Evolutionary conservation across 1,140 invertebrate genomes (phyloP), one percentile per base, ranked within the genome.

Genomic region (Lordiphosa collinella): DNA sequence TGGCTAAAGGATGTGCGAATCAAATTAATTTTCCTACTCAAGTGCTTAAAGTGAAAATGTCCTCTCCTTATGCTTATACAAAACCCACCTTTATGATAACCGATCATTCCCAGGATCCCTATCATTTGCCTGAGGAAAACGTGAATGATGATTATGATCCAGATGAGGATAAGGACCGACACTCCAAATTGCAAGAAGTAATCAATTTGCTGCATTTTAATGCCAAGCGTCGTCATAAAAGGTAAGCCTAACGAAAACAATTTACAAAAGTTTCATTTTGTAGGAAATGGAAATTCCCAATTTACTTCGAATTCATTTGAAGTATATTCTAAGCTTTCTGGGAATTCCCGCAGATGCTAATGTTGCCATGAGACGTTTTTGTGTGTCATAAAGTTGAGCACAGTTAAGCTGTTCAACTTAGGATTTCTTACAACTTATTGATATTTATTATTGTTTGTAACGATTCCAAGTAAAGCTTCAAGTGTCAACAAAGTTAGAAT

Each of bases 71-170:
- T 32, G 66, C 53, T 1, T 80, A 86, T 12, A 59, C 32, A 4
- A 85, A 80, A 37, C 74, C 80, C 50, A 86, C 65, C 4, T 86
- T 85, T 11, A 66, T 71, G 59, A 86, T 85, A 44, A 86, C 80
- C n/a, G 79, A 85, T 35, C 65, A 86, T 43, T 68, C 62, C 29
- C 53, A 43, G 1, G 66, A 85, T 64, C 80, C 80, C 10, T 85
- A 74, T 44, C 67, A 84, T 14, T 31, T 82, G 63, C 52, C 34
- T 0, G 38, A 14, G 4, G 34, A 37, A 8, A 41, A 80, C n/a
- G 31, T 18, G 2, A 38, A 43, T 11, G 47, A 44, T 1, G 50
- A 58, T 4, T 40, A 59, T 14, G 85, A 84, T 25, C 52, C 43
- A 5, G 62, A 66, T 0, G 69, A 68, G 41, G 85, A 87, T 4